Conservation (phyloP, 2,113 vertebrate genomes). For the Oenanthe oenanthe region DNA sequence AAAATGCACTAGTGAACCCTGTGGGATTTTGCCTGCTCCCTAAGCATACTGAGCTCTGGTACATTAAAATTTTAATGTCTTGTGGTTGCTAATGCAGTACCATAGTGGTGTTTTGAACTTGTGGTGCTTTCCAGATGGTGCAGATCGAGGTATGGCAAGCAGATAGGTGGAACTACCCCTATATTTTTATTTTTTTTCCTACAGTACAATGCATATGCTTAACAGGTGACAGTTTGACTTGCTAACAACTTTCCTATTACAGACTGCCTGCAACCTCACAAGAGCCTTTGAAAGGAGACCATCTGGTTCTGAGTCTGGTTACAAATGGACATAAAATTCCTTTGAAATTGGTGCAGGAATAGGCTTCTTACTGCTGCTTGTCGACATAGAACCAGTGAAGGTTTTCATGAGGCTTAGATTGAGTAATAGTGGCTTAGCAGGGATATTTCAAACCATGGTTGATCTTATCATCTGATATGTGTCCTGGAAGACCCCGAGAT, state of each 20-base stretch:
- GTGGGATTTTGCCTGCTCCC: not conserved
- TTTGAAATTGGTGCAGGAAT: not conserved
- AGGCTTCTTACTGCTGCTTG: not conserved
- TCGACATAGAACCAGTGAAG: not conserved
- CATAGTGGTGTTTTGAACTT: not conserved
- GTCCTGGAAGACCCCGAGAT: not conserved
- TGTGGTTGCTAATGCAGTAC: not conserved
- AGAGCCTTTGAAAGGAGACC: not conserved
- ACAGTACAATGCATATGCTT: not conserved
- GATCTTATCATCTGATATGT: accelerated
- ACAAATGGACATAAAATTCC: not conserved
- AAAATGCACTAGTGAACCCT: not conserved
- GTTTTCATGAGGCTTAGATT: not conserved
- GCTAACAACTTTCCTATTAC: not conserved
- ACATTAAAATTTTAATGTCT: not conserved
- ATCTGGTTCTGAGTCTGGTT: not conserved
- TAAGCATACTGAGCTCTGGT: not conserved
- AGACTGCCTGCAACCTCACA: not conserved
- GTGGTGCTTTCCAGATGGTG: not conserved
- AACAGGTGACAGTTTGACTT: not conserved
- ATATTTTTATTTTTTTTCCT: not conserved
- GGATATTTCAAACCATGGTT: not conserved
- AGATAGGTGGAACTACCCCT: not conserved
- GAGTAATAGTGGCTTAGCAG: not conserved
- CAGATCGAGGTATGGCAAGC: not conserved